Evolutionary conservation across 53 echinoderm and acorn worm species (phyloP).

Genomic region (Holothuria scabra): DNA sequence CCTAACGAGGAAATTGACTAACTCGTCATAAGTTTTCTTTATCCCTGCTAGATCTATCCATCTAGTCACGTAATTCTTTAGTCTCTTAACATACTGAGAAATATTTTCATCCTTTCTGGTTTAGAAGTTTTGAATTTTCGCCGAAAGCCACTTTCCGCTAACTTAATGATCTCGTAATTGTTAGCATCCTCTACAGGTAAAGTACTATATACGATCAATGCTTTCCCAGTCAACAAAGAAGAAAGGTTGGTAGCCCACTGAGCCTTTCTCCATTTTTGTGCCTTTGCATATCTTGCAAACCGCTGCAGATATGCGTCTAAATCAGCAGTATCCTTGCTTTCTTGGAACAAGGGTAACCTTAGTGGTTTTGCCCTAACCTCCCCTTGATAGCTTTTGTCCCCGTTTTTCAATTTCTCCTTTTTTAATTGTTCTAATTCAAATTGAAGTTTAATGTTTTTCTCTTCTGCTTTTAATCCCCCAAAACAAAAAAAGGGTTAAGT

Average conservation of each 20-base stretch:
- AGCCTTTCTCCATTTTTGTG: neutral
- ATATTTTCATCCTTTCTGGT: slow-evolving; percentile 45
- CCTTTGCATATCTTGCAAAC: slow-evolving; percentile 39
- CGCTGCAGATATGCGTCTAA: slow-evolving; percentile 43
- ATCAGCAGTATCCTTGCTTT: slow-evolving; percentile 16
- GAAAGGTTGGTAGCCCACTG: slow-evolving; percentile 21
- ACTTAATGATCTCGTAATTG: slow-evolving; percentile 28
- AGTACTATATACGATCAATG: slow-evolving; percentile 31
- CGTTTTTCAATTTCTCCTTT: too few relatives aligned
- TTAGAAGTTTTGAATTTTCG: slow-evolving; percentile 42
- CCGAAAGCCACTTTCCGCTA: slow-evolving; percentile 44
- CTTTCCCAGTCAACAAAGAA: slow-evolving; percentile 41
- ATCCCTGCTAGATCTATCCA: slow-evolving; percentile 38
- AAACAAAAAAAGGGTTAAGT: too few relatives aligned
- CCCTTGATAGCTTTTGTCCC: neutral
- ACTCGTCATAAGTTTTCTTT: slow-evolving; percentile 12
- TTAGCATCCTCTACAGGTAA: slow-evolving; percentile 37
- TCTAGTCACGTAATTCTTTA: slow-evolving; percentile 37
- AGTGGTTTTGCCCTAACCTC: neutral
- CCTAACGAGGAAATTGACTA: neutral
- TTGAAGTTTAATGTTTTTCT: too few relatives aligned
- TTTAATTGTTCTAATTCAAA: too few relatives aligned
- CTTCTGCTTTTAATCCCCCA: too few relatives aligned
- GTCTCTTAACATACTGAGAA: slow-evolving; percentile 21
- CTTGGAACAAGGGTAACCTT: slow-evolving; percentile 9